A percentile compares a stretch with the other conserved stretches of the same genome.
phyloP scores from a whole-genome alignment of 1,140 invertebrate genomes.

The Leptopilina boulardi region DNA sequence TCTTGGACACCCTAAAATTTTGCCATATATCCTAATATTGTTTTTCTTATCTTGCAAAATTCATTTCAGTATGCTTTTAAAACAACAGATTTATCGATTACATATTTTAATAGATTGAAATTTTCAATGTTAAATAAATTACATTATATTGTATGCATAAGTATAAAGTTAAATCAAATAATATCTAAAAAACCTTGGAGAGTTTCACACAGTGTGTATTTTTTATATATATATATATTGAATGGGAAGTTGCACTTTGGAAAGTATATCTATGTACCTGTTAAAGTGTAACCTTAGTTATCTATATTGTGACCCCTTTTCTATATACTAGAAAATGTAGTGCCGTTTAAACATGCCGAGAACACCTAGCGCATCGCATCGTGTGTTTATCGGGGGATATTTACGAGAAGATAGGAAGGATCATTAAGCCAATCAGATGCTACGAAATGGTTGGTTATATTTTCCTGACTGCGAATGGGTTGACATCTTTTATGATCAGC shows the following conservation, averaged over 20 bases:
- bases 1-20: no score
- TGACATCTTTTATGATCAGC: conserved; percentile 54
- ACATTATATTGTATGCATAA: no score
- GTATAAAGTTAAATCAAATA: no score
- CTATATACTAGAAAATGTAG: neutral
- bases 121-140: no score
- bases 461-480: conserved; percentile 51
- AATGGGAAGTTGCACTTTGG: neutral
- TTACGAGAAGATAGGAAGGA: conserved; percentile 47
- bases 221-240: neutral
- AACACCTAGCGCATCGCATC: conserved; percentile 13
- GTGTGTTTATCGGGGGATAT: conserved; percentile 38
- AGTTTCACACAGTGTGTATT: no score
- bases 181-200: no score
- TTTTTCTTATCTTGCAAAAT: no score
- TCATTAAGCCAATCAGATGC: conserved; percentile 55
- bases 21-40: no score
- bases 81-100: no score
- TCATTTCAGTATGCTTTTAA: no score
- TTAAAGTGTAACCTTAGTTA: conserved; percentile 1
- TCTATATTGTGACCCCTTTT: conserved; percentile 10
- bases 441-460: conserved; percentile 47
- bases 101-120: no score
- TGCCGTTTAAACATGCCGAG: neutral
- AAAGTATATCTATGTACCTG: neutral